Percentiles rank a stretch among this genome's conserved stretches.
These are phyloP conservation scores for Eupithecia subfuscata DNA, from an alignment of 2,888 invertebrate genomes.

Conservation along the genomic window DNA sequence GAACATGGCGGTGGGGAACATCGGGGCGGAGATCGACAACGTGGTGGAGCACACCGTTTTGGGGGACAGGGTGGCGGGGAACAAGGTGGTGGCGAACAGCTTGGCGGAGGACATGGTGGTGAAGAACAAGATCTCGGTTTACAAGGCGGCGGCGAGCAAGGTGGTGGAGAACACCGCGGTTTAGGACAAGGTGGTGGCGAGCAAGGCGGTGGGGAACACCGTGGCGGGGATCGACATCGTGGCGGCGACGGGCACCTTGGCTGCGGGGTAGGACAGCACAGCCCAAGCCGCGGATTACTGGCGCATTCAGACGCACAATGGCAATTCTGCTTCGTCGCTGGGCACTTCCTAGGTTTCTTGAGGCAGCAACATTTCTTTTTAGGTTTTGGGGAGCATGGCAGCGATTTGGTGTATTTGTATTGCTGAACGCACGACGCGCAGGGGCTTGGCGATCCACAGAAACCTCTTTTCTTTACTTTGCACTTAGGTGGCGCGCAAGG, in stretches of 20 bases:
- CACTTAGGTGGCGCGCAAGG: not conserved
- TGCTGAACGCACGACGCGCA: not conserved
- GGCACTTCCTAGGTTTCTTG: slow-evolving; percentile 11
- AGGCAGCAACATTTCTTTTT: slow-evolving; percentile 4
- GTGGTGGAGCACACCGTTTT: not conserved
- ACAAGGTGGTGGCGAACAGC: not conserved
- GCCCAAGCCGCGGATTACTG: not conserved
- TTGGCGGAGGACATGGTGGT: not conserved
- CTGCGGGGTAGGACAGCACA: not conserved
- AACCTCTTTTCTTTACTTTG: not conserved
- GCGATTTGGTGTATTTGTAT: not conserved
- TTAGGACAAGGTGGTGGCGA: not conserved
- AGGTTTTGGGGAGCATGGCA: not conserved
- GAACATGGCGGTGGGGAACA: not conserved
- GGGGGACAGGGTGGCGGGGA: not conserved
- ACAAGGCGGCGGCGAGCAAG: not conserved
- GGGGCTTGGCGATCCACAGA: not conserved
- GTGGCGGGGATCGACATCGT: not conserved
- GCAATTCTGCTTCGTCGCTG: not conserved
- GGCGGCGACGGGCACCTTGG: not conserved
- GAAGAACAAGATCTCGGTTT: not conserved
- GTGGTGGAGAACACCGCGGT: not conserved
- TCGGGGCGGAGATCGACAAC: not conserved
- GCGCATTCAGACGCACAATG: not conserved
- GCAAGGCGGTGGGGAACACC: not conserved